A percentile compares a stretch with the other conserved stretches of the same genome.
Conservation (phyloP, 2,113 vertebrate genomes). For the Silurus meridionalis region DNA sequence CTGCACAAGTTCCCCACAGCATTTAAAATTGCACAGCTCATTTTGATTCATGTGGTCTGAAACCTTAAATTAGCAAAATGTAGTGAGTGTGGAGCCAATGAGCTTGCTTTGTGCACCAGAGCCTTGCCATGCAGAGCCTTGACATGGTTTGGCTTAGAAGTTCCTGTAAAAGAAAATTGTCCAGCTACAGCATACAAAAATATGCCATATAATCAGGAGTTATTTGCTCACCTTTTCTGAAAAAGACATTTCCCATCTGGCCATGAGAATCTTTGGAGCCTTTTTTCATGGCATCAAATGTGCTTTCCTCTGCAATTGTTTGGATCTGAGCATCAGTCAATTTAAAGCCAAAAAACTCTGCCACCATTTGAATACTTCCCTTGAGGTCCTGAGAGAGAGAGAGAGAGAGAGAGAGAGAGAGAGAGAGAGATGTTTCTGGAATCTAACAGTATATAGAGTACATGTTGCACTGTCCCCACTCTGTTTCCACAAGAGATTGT, state of each 20-base stretch:
- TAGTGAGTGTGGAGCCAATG: no score
- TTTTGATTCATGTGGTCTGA: no score
- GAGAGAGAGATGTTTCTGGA: no score
- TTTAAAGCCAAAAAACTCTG: constrained; percentile 43
- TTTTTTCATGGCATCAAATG: constrained; percentile 55
- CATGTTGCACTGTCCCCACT: not conserved
- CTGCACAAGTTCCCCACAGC: no score
- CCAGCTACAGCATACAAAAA: no score
- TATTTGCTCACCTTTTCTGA: constrained; percentile 49
- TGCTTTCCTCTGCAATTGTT: constrained; percentile 50
- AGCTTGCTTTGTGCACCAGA: no score
- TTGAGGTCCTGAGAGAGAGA: constrained; percentile 37
- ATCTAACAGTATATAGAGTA: not conserved
- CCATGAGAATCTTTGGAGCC: constrained; percentile 48
- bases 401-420: not conserved
- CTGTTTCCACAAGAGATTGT: not conserved
- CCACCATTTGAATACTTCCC: constrained; percentile 42
- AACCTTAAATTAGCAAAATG: no score
- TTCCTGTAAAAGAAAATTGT: no score
- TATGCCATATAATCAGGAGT: not conserved
- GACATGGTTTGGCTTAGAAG: no score
- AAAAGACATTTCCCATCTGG: constrained; percentile 44
- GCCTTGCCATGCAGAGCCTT: no score
- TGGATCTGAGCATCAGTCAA: constrained; percentile 50
- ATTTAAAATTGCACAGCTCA: no score